Conservation (phyloP, 2,888 invertebrate species). For the Plebejus anna region DNA sequence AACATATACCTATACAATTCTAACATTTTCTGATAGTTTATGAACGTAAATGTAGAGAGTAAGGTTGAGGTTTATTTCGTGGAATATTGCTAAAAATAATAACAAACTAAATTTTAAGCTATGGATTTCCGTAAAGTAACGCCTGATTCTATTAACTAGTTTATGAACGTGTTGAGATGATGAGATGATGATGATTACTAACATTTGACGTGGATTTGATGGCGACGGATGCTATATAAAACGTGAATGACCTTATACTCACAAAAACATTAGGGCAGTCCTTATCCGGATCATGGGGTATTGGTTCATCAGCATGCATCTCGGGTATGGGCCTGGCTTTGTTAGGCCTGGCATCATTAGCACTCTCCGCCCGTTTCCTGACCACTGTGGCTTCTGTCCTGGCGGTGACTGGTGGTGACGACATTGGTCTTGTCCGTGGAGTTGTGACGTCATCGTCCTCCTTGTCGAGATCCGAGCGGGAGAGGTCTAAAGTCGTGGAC, state of each 20-base stretch:
- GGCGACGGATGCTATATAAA: too few species aligned
- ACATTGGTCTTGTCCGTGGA: constrained; percentile 41
- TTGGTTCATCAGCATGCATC: constrained; percentile 40
- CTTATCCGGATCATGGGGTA: constrained; percentile 66
- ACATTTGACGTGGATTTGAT: too few species aligned
- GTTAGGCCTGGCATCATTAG: constrained; percentile 47
- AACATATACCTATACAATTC: too few species aligned
- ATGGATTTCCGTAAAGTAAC: too few species aligned
- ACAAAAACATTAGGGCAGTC: constrained; percentile 64
- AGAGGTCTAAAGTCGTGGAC: constrained; percentile 46
- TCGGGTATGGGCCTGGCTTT: constrained; percentile 63
- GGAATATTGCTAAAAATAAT: too few species aligned
- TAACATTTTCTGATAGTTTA: too few species aligned
- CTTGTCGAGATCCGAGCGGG: constrained; percentile 49
- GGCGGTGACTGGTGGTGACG: constrained; percentile 45
- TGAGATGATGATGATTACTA: too few species aligned
- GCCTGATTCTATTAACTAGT: too few species aligned
- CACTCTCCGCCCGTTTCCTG: constrained; percentile 49
- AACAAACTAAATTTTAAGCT: too few species aligned
- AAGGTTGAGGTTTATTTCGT: too few species aligned
- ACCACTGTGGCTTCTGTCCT: constrained; percentile 45
- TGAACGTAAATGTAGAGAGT: too few species aligned
- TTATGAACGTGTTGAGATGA: too few species aligned
- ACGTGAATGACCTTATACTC: constrained; percentile 40
- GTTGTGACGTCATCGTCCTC: constrained; percentile 43